Conservation (phyloP, 2,113 vertebrate genomes). For the Lagopus muta region DNA sequence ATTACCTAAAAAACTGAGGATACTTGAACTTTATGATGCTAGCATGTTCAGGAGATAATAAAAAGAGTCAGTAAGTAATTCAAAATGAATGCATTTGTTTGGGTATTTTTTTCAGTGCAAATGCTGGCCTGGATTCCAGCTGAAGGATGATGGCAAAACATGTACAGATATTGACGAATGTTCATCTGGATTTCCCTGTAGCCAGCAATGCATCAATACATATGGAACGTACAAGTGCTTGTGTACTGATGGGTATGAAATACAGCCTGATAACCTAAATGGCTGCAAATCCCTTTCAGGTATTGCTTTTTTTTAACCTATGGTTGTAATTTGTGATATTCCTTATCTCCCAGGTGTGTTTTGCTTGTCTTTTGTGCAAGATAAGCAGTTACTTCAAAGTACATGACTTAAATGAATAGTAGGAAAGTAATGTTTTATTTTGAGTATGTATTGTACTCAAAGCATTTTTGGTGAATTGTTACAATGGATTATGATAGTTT, state of each 20-base stretch:
- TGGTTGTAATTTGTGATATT: background rate
- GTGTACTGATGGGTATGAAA: conserved; percentile 93
- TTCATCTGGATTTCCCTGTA: conserved; percentile 91
- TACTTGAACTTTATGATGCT: background rate
- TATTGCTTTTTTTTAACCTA: conserved; percentile 43
- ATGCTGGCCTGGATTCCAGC: conserved; percentile 96
- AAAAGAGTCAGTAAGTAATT: background rate
- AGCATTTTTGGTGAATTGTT: background rate
- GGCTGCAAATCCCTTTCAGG: conserved; percentile 95
- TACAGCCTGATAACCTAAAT: conserved; percentile 85
- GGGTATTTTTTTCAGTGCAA: conserved; percentile 85
- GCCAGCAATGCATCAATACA: conserved; percentile 96
- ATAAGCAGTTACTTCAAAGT: background rate
- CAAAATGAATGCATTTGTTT: background rate
- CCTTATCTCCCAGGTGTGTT: background rate
- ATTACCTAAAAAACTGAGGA: background rate
- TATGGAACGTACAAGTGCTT: conserved; percentile 95
- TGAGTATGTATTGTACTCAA: background rate
- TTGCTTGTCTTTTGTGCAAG: background rate
- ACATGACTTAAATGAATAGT: background rate
- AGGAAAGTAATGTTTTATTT: background rate
- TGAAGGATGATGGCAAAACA: conserved; percentile 96
- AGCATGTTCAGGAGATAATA: background rate
- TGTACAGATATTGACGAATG: conserved; percentile 97
- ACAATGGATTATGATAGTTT: background rate